Percentiles rank a stretch among this genome's conserved stretches.
phyloP scores from a whole-genome alignment of 92 coral and sea anemone species.

The Porites rus region DNA sequence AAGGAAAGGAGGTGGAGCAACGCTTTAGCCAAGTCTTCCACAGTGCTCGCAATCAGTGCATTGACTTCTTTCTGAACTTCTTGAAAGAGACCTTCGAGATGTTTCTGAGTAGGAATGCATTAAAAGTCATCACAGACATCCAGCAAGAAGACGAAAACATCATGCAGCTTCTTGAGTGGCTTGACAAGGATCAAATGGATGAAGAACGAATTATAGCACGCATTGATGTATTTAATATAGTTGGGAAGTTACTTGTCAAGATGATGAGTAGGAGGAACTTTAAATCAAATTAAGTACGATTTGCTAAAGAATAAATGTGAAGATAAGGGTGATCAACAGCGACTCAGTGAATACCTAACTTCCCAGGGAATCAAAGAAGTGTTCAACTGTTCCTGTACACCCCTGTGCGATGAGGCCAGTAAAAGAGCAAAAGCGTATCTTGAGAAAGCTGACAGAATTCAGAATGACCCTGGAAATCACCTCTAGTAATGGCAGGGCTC shows the following conservation, averaged over 20 bases:
- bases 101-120: slow-evolving; percentile 51
- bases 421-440: no score
- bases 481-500: no score
- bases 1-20: slow-evolving; percentile 14
- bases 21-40: slow-evolving; percentile 8
- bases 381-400: no score
- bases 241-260: slow-evolving; percentile 46
- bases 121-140: slow-evolving; percentile 32
- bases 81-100: slow-evolving; percentile 33
- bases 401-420: no score
- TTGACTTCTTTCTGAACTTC: slow-evolving; percentile 31
- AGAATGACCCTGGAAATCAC: no score
- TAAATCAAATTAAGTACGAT: background rate
- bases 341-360: slow-evolving; percentile 56
- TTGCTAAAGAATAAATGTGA: slow-evolving; percentile 16
- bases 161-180: slow-evolving; percentile 42
- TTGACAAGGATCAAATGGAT: slow-evolving; percentile 20
- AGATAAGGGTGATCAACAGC: slow-evolving; percentile 17
- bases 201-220: slow-evolving; percentile 3
- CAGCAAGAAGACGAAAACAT: slow-evolving; percentile 47
- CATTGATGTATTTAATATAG: slow-evolving; percentile 52
- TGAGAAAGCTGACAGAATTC: no score
- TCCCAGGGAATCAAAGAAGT: no score
- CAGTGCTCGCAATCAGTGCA: slow-evolving; percentile 41
- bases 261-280: slow-evolving; percentile 28